Evolutionary conservation across 1,140 invertebrate genomes (phyloP), one percentile per base, ranked within the genome.

Genomic region (Dufourea novaeangliae): DNA sequence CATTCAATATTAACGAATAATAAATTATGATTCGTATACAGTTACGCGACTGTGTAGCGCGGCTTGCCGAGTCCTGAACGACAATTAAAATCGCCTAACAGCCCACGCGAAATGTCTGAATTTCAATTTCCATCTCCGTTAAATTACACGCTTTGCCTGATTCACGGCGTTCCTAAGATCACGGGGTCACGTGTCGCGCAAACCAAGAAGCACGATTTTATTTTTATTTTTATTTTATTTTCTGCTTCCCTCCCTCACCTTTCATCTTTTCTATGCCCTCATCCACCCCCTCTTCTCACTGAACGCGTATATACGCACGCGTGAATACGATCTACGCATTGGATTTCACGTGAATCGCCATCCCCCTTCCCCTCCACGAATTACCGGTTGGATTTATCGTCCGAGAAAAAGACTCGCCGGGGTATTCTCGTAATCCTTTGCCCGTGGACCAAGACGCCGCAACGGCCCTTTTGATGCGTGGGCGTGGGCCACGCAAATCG

Each of bases 401-500:
- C 44, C n/a, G 54, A 37, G 61, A 75, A 70, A 83, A 59, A 83
- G 67, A 68, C 54, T 82, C 50, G 61, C 44, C 52, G n/a, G 69
- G 72, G 64, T 62, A 83, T 87, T 85, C 85, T 82, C 82, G 86
- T 89, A 87, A 88, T 87, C 82, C 82, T 85, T 84, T 84, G 69
- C 56, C 79, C 3, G 57, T 70, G 74, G 63, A 74, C 41, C 71
- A 39, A 11, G 52, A 12, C 54, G 81, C 73, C 88, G n/a, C n/a
- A n/a, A n/a, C n/a, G 87, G 77, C 68, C 22, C 75, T 86, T 89
- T 90, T 89, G 88, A 90, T 86, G 86, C 83, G 86, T 87, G 82
- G 87, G 87, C 86, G 87, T 84, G 87, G 79, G 68, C 79, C 84
- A 80, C 87, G 86, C 88, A 90, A 89, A 90, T 90, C 88, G 89